Conservation (phyloP, 1,140 invertebrate genomes). For the Drosophila sturtevanti region DNA sequence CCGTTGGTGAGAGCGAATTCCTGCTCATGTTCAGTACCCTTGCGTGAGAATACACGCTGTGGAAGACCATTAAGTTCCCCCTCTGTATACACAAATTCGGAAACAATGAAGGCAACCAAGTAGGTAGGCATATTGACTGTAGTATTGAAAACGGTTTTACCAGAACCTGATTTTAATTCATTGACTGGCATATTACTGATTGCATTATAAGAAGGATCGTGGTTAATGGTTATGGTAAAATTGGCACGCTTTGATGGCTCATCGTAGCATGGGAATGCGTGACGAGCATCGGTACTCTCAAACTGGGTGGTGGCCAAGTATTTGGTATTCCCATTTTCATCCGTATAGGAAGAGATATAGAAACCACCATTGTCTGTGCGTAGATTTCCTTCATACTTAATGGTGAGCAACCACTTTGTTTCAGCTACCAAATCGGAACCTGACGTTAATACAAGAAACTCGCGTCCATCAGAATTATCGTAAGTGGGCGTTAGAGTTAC, state of each 20-base stretch:
- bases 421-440: constrained; percentile 52
- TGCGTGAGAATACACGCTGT: constrained; percentile 72
- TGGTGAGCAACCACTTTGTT: constrained; percentile 82
- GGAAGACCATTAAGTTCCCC: constrained; percentile 72
- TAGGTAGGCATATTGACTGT: constrained; percentile 70
- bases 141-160: constrained; percentile 56
- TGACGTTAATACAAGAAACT: constrained; percentile 68
- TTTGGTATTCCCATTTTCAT: constrained; percentile 83
- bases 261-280: constrained; percentile 95
- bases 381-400: constrained; percentile 84
- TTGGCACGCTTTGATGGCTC: constrained; percentile 92
- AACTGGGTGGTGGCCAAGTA: constrained; percentile 91
- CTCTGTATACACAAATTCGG: constrained; percentile 84
- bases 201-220: constrained; percentile 84
- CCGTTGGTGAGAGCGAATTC: constrained; percentile 73
- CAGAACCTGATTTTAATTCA: constrained; percentile 29
- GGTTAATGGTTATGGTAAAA: constrained; percentile 88
- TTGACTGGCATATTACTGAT: constrained; percentile 90
- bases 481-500: background rate
- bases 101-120: constrained; percentile 78
- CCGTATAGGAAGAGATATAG: constrained; percentile 90
- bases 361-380: constrained; percentile 88
- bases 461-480: constrained; percentile 44
- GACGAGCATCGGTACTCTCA: constrained; percentile 90
- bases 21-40: constrained; percentile 66